Percentiles rank a stretch among this genome's conserved stretches.
Evolutionary conservation across 2,797 vertebrate species (phyloP).

Genomic region (Agapornis canus): DNA sequence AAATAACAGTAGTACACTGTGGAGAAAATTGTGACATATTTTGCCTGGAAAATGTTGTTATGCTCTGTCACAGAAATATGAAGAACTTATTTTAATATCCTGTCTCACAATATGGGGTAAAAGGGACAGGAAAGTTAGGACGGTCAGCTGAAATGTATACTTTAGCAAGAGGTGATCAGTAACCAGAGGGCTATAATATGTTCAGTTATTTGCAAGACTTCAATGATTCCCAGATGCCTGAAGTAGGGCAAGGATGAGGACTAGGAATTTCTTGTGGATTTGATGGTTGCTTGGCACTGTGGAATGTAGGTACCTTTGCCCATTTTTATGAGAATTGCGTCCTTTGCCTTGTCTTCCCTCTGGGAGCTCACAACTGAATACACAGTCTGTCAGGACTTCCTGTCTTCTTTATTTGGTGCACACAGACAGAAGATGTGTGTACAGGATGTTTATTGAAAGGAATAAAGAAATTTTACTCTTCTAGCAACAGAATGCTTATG

Average conservation of each 20-base stretch:
- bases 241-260: slow-evolving; percentile 7
- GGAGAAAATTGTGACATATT: slow-evolving; percentile 22
- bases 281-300: slow-evolving; percentile 41
- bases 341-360: slow-evolving; percentile 28
- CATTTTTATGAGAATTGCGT: background rate
- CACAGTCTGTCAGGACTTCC: background rate
- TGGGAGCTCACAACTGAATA: background rate
- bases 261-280: slow-evolving; percentile 26
- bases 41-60: slow-evolving; percentile 18
- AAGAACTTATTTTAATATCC: slow-evolving; percentile 42
- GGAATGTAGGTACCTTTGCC: slow-evolving; percentile 59
- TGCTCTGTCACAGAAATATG: background rate
- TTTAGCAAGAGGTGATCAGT: background rate
- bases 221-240: slow-evolving; percentile 22
- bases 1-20: background rate
- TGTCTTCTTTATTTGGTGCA: background rate
- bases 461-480: background rate
- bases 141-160: background rate
- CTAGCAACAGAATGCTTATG: background rate
- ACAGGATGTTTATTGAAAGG: background rate
- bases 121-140: background rate
- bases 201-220: slow-evolving; percentile 14
- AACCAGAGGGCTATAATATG: background rate
- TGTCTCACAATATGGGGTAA: slow-evolving; percentile 30
- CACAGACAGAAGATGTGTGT: background rate